Base-by-base conservation (phyloP, 2,113 vertebrate species). In the Tiliqua scincoides region DNA sequence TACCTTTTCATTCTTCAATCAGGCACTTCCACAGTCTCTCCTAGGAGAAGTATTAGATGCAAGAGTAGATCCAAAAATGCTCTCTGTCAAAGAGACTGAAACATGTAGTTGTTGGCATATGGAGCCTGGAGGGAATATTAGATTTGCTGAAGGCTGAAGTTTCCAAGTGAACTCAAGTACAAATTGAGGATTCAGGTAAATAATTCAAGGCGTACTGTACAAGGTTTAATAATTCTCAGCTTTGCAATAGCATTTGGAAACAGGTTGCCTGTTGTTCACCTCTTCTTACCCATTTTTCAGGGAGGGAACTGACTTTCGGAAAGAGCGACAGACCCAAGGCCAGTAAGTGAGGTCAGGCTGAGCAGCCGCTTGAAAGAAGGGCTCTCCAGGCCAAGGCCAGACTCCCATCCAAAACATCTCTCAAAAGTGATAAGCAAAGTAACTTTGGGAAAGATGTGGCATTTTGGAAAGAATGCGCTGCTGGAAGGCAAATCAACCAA, bases 11-110 rank as follows among this genome's bases (percentile, higher is more conserved):
- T n/a, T n/a, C n/a, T 48, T 48, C 43, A 4, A 48, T 48, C 43
- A 48, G 43, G 43, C 4, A 8, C 43, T 48, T 48, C 43, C 43
- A 48, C 43, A 48, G 4, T 12, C 54, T 17, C 10, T 57, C 54
- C 14, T 57, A 17, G 54, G 17, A 57, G 14, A 15, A 57, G 54
- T 57, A 43, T 86, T 65, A 80, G 32, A 21, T 23, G 48, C 14
- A 52, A 84, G 76, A 6, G 65, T 67, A 30, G 67, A 40, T 25
- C 80, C 89, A 84, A 88, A 59, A 77, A 87, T 18, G 32, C 10
- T 43, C 37, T 79, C 52, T 70, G 78, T 88, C 85, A 71, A 35
- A 23, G 88, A 84, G 43, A 71, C 3, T 30, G 85, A 86, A 76
- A 76, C 87, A 76, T 11, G 35, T 72, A 67, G 8, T 18, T 68